Base-by-base conservation (phyloP, 2,888 invertebrate genomes). In the Schrankia costaestrigalis region DNA sequence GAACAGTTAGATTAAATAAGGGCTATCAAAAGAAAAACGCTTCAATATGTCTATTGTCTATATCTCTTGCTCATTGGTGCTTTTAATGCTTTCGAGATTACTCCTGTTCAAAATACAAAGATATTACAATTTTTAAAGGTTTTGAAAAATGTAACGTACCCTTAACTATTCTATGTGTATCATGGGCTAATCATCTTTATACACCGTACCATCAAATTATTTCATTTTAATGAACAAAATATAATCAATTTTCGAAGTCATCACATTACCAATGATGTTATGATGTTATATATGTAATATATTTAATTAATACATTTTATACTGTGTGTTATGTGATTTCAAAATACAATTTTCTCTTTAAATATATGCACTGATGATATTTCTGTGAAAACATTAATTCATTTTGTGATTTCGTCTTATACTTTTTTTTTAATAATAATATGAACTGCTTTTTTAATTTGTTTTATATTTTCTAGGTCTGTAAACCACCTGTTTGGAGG, bases 401-500 rank as follows among this genome's bases (percentile, higher is more conserved):
- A 33, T 47, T 44, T 42, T 55, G 50, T 55, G 42, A 38, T 27
- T 45, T 41, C 31, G 41, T 45, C 37, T 45, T 19, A 32, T 38
- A 26, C 19, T 35, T 30, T 22, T 10, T 17, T 17, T n/a, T n/a
- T 4, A n/a, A 23, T 9, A 23, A 4, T 23, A 3, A 11, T 8
- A 11, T 7, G 12, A 13, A 44, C 44, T 56, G 31, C 17, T 25
- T 31, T 26, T 38, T 18, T 46, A 38, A 3, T 21, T 19, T 0
- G 42, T 46, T 44, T 58, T 47, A 62, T 67, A 48, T 71, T 66
- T 81, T 78, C 59, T 79, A 85, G 85, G 85, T 82, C 83, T 85
- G 81, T 85, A 85, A 83, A 71, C 75, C 63, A 47, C 54, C 35
- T 35, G 38, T 49, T 35, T 43, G 53, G 61, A 67, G 70, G 72